phyloP scores from a whole-genome alignment of 2,113 vertebrate genomes.

The Saccopteryx leptura region DNA sequence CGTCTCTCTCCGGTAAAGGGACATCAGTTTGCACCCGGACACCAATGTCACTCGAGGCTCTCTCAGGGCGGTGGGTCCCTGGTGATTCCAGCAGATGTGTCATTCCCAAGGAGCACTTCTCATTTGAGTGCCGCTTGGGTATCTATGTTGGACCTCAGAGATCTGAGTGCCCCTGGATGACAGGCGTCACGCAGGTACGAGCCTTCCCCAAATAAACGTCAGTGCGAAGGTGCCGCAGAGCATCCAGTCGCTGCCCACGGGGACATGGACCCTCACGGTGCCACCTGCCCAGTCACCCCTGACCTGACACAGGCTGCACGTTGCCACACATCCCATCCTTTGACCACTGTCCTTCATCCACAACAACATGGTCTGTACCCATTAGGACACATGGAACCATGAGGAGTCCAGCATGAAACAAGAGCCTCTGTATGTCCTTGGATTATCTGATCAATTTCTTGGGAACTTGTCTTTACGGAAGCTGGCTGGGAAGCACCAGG shows the following conservation, averaged over 20 bases:
- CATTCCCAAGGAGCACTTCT: neutral
- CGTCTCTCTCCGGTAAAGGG: neutral
- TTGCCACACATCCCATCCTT: neutral
- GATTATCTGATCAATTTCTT: too few species aligned
- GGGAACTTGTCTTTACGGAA: neutral
- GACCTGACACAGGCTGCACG: neutral
- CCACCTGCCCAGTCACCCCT: neutral
- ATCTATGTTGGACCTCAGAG: neutral
- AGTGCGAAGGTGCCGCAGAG: neutral
- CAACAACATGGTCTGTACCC: neutral
- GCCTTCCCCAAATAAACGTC: neutral
- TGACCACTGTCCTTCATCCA: neutral
- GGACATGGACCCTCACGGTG: fast-evolving
- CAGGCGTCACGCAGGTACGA: neutral
- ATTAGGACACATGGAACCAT: neutral
- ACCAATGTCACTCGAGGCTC: neutral
- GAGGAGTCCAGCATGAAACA: neutral
- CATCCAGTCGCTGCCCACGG: neutral
- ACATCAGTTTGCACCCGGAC: neutral
- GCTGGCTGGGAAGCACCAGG: neutral
- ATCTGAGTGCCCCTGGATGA: neutral
- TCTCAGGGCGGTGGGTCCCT: neutral
- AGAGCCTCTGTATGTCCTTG: neutral
- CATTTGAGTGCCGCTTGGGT: neutral
- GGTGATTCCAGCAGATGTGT: neutral